Evolutionary conservation across 2,888 invertebrate species (phyloP), one percentile per base, ranked within the genome.

Genomic region (Pachymerium ferrugineum): DNA sequence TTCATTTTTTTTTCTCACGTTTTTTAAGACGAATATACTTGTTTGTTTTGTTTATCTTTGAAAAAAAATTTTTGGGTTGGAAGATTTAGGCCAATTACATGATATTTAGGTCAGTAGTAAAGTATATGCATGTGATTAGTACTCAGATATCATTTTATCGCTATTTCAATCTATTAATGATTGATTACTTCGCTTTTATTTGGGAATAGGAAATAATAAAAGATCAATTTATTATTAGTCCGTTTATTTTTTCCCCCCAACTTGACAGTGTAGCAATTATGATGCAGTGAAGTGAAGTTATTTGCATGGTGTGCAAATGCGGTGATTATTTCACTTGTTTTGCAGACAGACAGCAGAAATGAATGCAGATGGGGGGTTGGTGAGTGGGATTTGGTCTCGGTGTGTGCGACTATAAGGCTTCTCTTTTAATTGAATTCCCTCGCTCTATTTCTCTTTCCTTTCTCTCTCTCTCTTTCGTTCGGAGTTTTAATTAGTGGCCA

Each of bases 401-500:
- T 47, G 62, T 62, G 62, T 62, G 62, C 62, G 62, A 62, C 62
- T 62, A 62, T 62, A 62, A 22, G 62, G 62, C 62, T 62, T 62
- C 62, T 62, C 62, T 62, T 72, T 72, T 72, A 72, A 72, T 72
- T 72, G 72, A 72, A 72, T 72, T 72, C 72, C 72, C 72, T 54
- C 31, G 72, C 72, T 71, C 62, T 62, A 62, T 62, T 62, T 62
- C 62, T 62, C 62, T 62, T 62, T 62, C 62, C 62, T 62, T 62
- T 62, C 62, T 62, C 62, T 62, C 62, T 62, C 62, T 33, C 62
- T 62, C 62, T 62, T 28, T 33, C 72, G 54, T 47, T 54, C 38
- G 72, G 72, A 72, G 72, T 72, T 72, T 72, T 72, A 72, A 72
- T 72, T 72, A 72, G 72, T 72, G 54, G 72, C 72, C 72, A 72